These are phyloP conservation scores for Ferrisia virgata DNA, from an alignment of 2,888 invertebrate genomes.

Conservation along the genomic window DNA sequence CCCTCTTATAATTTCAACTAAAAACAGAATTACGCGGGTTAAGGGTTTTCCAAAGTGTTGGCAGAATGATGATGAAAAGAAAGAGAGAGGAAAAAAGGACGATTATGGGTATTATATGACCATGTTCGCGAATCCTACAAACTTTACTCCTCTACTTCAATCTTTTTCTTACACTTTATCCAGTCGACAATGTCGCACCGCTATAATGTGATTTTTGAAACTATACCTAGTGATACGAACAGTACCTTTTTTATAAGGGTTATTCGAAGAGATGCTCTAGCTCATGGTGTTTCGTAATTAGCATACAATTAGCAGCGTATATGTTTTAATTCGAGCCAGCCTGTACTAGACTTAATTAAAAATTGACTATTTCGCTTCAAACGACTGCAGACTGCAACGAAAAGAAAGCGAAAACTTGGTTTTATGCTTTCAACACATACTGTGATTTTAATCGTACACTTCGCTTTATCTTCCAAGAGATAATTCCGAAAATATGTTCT, in stretches of 20 bases:
- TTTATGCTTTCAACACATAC: not conserved
- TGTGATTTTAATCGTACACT: not conserved
- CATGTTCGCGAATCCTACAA: not conserved
- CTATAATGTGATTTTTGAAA: not conserved
- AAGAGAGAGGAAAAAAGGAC: not conserved
- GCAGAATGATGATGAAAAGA: not conserved
- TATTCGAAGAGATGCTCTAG: not conserved
- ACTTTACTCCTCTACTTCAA: not conserved
- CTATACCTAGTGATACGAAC: not conserved
- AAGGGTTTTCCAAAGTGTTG: constrained; percentile 27
- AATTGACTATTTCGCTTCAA: not conserved
- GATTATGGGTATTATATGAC: not conserved
- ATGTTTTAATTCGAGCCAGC: not conserved
- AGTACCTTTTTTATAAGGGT: not conserved
- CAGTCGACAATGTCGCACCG: not conserved
- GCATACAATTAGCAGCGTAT: not conserved
- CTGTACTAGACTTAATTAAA: not conserved
- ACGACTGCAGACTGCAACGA: too few species aligned
- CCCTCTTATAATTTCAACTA: constrained; percentile 35
- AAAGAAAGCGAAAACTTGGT: too few species aligned
- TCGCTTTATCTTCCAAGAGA: not conserved
- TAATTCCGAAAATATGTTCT: too few species aligned
- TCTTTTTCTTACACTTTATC: not conserved
- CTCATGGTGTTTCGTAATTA: not conserved
- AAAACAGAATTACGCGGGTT: constrained; percentile 38